phyloP scores from a whole-genome alignment of 2,797 vertebrate species.

The Centropyge bicolor region DNA sequence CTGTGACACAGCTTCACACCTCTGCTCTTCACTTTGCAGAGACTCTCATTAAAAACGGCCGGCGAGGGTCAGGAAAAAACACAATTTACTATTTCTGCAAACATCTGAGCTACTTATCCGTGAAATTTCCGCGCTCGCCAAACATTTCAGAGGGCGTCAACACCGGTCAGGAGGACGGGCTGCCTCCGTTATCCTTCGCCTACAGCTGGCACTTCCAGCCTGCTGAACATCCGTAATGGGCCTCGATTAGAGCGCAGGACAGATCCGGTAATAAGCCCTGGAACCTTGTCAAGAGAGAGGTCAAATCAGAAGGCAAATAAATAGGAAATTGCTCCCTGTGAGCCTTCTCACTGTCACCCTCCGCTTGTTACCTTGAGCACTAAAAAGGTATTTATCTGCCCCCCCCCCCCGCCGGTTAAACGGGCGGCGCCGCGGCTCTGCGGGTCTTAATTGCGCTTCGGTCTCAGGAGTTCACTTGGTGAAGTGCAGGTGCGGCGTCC shows the following conservation, averaged over 20 bases:
- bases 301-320: slow-evolving; percentile 82
- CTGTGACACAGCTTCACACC: slow-evolving; percentile 46
- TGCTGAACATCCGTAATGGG: slow-evolving; percentile 79
- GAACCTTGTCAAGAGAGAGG: slow-evolving; percentile 84
- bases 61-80: slow-evolving; percentile 59
- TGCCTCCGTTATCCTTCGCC: slow-evolving; percentile 53
- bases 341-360: slow-evolving; percentile 80
- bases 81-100: slow-evolving; percentile 63
- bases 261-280: slow-evolving; percentile 77
- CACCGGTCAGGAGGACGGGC: slow-evolving; percentile 9
- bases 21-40: slow-evolving; percentile 42
- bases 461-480: slow-evolving; percentile 77
- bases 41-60: slow-evolving; percentile 59
- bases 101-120: slow-evolving; percentile 68
- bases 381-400: slow-evolving; percentile 85
- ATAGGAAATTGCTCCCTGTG: slow-evolving; percentile 85
- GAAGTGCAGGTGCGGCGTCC: slow-evolving; percentile 81
- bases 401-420: slow-evolving; percentile 70
- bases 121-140: slow-evolving; percentile 62
- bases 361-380: slow-evolving; percentile 80
- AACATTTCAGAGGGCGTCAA: slow-evolving; percentile 35
- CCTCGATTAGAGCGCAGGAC: slow-evolving; percentile 78
- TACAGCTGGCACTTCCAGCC: slow-evolving; percentile 75
- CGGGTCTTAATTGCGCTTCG: slow-evolving; percentile 75
- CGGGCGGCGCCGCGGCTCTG: slow-evolving; percentile 63